These are phyloP conservation scores for Saxidomus purpurata DNA, from an alignment of 1,140 invertebrate genomes.

Conservation along the genomic window DNA sequence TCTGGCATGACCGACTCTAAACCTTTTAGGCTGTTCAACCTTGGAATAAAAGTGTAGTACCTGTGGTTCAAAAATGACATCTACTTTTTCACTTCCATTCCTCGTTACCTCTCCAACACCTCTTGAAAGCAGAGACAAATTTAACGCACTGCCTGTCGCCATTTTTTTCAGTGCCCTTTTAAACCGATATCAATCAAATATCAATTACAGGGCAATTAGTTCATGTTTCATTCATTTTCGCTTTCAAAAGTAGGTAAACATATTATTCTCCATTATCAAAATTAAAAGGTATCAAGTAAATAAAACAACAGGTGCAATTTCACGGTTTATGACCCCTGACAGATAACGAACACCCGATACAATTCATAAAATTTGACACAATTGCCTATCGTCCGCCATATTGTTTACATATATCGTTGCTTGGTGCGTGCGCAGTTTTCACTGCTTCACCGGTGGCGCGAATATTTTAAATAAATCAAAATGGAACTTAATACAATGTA, in stretches of 20 bases:
- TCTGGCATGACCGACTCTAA: too few relatives aligned
- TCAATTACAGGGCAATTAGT: not conserved
- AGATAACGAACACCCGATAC: conserved; percentile 39
- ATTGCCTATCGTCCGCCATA: conserved; percentile 61
- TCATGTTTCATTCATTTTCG: conserved; percentile 13
- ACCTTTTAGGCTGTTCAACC: too few relatives aligned
- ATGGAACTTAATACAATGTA: too few relatives aligned
- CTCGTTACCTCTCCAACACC: conserved; percentile 84
- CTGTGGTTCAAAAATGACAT: conserved; percentile 85
- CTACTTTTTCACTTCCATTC: conserved; percentile 85
- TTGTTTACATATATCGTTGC: conserved; percentile 70
- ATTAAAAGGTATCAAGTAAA: conserved; percentile 30
- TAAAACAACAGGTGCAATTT: conserved; percentile 48
- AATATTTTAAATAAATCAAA: too few relatives aligned
- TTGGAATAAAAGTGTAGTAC: conserved; percentile 81
- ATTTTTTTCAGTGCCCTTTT: conserved; percentile 57
- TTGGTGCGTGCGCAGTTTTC: conserved; percentile 61
- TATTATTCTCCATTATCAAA: not conserved
- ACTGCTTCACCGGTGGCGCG: too few relatives aligned
- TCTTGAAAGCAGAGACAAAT: conserved; percentile 84
- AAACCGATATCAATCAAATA: conserved; percentile 18
- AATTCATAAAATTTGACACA: conserved; percentile 45
- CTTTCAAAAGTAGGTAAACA: conserved; percentile 5
- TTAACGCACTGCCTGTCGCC: conserved; percentile 77
- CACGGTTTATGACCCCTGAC: conserved; percentile 36